Base-by-base conservation (phyloP, 30 jellyfish, hydroid and myxozoan species). In the Mastigias papua region DNA sequence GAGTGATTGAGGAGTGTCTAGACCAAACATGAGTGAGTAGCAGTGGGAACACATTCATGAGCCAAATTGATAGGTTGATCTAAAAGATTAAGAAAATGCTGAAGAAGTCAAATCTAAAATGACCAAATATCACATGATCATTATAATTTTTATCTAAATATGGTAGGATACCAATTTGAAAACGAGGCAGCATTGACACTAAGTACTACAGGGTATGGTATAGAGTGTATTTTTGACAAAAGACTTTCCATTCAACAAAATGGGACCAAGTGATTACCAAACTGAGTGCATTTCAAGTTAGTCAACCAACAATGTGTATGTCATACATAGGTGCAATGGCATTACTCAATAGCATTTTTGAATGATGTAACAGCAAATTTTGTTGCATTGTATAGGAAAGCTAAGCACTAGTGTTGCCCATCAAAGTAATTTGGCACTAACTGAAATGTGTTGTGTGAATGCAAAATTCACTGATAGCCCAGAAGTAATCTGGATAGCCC, bases 141-240 rank as follows among this genome's bases (percentile, higher is more conserved):
- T 60, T 60, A 10, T 65, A 32, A 9, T 7, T 6, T 69, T 69
- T 22, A 69, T 69, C 81, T 69, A 69, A 29, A 69, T 69, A 69
- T 37, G 11, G 63, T 69, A 33, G 31, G 63, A 37, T 69, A 69
- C 33, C 81, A 25, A 37, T 25, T 31, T 13, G 75, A 75, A 37
- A 48, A 75, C 34, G 68, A 34, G 83, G 37, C 83, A 68, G 37
- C 83, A 34, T 10, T 0, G 83, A 37, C 83, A 33, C 35, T 34
- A 23, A 26, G 68, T 72, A 33, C 19, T 77, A 77, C 67, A 42
- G 73, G 88, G 42, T 46, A 60, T 77, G 57, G 88, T 34, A 61
- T 57, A 46, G 63, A 79, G 90, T 79, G 90, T 81, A 79, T 64
- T 37, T 42, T 62, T 29, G 90, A 79, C 68, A 79, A 65, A 75